Evolutionary conservation across 2,888 invertebrate genomes (phyloP).

Genomic region (Danaus chrysippus): DNA sequence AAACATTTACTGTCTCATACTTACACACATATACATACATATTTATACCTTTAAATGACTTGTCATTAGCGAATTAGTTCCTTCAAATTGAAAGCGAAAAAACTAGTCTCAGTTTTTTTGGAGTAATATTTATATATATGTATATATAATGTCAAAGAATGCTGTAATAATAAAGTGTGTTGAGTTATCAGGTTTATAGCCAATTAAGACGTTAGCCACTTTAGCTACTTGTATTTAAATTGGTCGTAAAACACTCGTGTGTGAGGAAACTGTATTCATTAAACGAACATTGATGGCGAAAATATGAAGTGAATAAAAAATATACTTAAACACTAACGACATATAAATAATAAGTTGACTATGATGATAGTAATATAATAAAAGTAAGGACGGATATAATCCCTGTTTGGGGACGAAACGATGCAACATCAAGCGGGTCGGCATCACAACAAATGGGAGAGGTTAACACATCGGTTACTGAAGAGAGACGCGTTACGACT

Average conservation of each 20-base stretch:
- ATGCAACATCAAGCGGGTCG: constrained; percentile 16
- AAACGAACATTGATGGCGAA: not conserved
- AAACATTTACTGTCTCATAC: not conserved
- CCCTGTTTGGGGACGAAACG: constrained; percentile 20
- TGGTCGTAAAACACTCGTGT: not conserved
- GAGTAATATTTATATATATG: not conserved
- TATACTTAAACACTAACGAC: too few relatives aligned
- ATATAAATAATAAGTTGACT: not conserved
- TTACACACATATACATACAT: too few relatives aligned
- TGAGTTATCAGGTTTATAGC: not conserved
- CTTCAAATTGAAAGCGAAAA: too few relatives aligned
- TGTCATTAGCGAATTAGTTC: too few relatives aligned
- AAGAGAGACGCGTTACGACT: constrained; percentile 27
- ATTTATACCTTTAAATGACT: too few relatives aligned
- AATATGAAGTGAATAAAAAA: not conserved
- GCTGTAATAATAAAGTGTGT: not conserved
- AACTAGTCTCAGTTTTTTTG: too few relatives aligned
- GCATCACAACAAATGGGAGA: constrained; percentile 66
- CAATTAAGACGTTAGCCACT: not conserved
- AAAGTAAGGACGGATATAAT: constrained; percentile 14
- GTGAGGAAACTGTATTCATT: not conserved
- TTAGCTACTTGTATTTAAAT: not conserved
- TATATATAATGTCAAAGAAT: not conserved
- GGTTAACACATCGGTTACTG: constrained; percentile 55
- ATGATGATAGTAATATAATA: not conserved